Evolutionary conservation across 2,888 invertebrate genomes (phyloP).

Genomic region (Tipula unca): DNA sequence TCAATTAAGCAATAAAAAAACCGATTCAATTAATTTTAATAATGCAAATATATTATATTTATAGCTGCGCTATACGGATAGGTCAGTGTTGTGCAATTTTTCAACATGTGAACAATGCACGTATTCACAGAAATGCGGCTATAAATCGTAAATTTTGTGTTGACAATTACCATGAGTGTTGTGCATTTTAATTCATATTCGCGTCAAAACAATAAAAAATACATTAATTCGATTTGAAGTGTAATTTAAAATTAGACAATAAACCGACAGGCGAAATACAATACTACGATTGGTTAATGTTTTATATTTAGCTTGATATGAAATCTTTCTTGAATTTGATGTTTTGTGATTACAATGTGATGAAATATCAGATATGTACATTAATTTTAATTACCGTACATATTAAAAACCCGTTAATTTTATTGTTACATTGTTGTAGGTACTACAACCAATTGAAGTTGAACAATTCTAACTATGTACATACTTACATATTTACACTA

Average conservation of each 20-base stretch:
- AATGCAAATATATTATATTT: not conserved
- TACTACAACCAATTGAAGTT: not conserved
- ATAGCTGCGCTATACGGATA: not conserved
- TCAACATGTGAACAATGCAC: not conserved
- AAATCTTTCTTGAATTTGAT: too few relatives aligned
- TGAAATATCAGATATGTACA: not conserved
- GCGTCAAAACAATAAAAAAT: not conserved
- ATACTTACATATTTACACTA: not conserved
- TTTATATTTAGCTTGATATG: not conserved
- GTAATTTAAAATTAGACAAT: not conserved
- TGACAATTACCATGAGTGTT: not conserved
- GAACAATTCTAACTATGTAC: not conserved
- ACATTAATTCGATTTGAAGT: not conserved
- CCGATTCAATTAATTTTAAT: slow-evolving; percentile 2
- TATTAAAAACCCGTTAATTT: not conserved
- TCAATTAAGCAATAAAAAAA: not conserved
- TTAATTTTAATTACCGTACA: not conserved
- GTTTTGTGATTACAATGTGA: not conserved
- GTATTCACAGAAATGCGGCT: not conserved
- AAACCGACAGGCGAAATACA: not conserved
- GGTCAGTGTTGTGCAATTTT: not conserved
- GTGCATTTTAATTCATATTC: not conserved
- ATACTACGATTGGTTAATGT: not conserved
- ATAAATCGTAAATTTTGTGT: not conserved
- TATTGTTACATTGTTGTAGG: not conserved